These are phyloP conservation scores for Zhengitettix transpicula DNA, from an alignment of 2,888 invertebrate genomes.

Conservation along the genomic window DNA sequence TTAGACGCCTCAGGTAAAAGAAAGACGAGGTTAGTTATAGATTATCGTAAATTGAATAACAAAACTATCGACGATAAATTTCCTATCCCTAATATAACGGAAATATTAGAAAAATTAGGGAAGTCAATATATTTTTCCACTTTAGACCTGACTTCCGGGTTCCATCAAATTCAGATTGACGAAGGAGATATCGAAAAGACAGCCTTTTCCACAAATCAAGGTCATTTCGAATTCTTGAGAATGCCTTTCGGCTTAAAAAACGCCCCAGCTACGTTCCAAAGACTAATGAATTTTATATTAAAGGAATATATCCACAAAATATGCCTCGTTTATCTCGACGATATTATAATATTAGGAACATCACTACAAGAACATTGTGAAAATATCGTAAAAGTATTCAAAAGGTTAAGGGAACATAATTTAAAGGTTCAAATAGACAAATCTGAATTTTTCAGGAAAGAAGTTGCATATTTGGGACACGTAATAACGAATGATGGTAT, in stretches of 20 bases:
- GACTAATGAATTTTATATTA: neutral
- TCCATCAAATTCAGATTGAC: neutral
- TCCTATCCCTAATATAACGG: neutral
- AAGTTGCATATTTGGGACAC: neutral
- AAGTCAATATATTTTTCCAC: neutral
- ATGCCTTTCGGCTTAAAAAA: neutral
- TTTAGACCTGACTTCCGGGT: neutral
- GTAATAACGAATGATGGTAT: neutral
- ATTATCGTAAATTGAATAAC: neutral
- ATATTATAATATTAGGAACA: neutral
- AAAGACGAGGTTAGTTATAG: neutral
- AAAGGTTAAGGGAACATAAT: neutral
- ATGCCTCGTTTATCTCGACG: neutral
- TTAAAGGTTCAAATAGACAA: neutral
- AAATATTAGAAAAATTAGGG: neutral
- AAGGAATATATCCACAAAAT: neutral
- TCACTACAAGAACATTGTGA: neutral
- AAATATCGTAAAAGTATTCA: neutral
- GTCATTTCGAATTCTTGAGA: neutral
- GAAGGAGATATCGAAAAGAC: neutral
- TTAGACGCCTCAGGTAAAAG: neutral
- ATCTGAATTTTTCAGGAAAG: neutral
- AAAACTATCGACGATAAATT: neutral
- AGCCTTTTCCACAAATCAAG: neutral
- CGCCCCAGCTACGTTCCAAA: neutral